Conservation (phyloP, 2,888 invertebrate genomes). For the Julus scandinavius region DNA sequence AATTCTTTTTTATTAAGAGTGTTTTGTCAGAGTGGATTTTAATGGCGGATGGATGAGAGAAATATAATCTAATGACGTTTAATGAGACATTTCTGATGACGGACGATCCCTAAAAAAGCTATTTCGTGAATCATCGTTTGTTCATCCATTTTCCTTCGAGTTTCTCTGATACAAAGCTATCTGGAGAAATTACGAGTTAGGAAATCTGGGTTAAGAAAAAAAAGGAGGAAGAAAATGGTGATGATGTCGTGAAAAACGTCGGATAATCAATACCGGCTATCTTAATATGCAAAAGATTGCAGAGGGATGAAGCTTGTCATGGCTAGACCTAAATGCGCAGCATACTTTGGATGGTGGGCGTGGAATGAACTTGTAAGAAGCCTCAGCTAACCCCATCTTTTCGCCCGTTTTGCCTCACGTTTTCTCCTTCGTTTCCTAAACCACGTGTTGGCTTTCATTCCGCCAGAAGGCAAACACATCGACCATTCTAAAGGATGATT, state of each 20-base stretch:
- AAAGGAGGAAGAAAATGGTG: neutral
- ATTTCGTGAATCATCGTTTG: no score
- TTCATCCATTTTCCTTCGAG: no score
- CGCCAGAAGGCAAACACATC: slow-evolving; percentile 39
- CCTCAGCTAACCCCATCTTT: neutral
- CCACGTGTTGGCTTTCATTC: slow-evolving; percentile 17
- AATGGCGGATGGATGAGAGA: no score
- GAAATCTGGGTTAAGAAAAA: slow-evolving; percentile 4
- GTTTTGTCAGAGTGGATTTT: no score
- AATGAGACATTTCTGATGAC: no score
- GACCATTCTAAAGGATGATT: slow-evolving; percentile 28
- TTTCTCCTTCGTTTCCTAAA: slow-evolving; percentile 34
- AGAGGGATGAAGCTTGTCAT: neutral
- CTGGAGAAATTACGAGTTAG: neutral
- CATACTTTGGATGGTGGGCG: neutral
- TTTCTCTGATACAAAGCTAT: no score
- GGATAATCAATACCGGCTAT: neutral
- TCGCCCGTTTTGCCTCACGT: neutral
- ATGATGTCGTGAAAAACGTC: neutral
- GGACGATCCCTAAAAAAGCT: no score
- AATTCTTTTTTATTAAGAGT: no score
- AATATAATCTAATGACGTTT: no score
- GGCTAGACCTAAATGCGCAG: neutral
- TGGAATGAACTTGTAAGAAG: neutral
- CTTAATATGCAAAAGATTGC: neutral